Evolutionary conservation across 35 echinoderm and acorn worm species (phyloP).

Genomic region (Chiridota heheva): DNA sequence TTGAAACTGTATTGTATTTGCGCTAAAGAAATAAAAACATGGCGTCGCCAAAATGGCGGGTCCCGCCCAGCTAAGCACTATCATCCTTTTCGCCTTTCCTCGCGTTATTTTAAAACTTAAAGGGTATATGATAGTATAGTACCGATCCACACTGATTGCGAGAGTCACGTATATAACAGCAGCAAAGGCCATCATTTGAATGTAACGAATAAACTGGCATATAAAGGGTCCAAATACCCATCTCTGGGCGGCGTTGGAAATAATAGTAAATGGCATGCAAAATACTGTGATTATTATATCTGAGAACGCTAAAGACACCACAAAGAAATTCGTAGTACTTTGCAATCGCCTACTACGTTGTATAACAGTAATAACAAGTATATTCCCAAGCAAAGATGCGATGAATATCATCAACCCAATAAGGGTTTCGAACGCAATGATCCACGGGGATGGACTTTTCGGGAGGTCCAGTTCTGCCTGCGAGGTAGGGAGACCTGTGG

Average conservation of each 20-base stretch:
- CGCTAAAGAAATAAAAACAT: conserved; percentile 77
- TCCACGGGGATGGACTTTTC: no score
- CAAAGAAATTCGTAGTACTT: conserved; percentile 97
- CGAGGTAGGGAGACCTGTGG: no score
- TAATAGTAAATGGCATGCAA: conserved; percentile 76
- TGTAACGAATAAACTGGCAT: conserved; percentile 73
- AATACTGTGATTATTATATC: conserved; percentile 72
- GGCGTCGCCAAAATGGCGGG: conserved; percentile 67
- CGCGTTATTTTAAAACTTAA: conserved; percentile 97
- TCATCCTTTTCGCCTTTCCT: conserved; percentile 85
- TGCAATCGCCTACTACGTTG: conserved; percentile 73
- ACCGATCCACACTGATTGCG: conserved; percentile 80
- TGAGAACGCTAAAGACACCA: conserved; percentile 80
- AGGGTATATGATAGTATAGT: conserved; percentile 96
- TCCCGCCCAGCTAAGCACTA: conserved; percentile 66
- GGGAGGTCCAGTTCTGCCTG: no score
- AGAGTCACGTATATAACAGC: conserved; percentile 71
- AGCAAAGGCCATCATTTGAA: conserved; percentile 72
- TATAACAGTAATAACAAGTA: conserved; percentile 66
- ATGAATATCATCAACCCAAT: no score
- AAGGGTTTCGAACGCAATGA: no score
- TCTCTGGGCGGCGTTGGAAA: conserved; percentile 35
- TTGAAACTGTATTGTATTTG: no score
- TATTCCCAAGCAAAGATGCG: conserved; percentile 75
- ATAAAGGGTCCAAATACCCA: conserved; percentile 80